Evolutionary conservation across 2,888 invertebrate genomes (phyloP), one percentile per base, ranked within the genome.

Genomic region (Gymnoscelis rufifasciata): DNA sequence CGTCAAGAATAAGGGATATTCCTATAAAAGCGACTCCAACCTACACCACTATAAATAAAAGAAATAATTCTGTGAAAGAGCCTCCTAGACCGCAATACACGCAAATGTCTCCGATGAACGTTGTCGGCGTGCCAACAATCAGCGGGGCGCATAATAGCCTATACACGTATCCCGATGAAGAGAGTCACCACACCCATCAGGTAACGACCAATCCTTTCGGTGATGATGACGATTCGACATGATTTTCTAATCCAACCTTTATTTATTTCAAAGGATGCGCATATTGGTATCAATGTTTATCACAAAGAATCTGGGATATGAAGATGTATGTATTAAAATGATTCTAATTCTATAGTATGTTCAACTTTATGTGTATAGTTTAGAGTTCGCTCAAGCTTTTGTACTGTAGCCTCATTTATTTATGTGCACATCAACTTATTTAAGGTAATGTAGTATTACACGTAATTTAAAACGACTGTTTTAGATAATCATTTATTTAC

Each of bases 141-240:
- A 79, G 80, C 43, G 80, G 76, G 1, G 59, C 62, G 0, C 78
- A 75, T 14, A 64, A 65, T 33, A 75, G 71, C 46, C 60, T 80
- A n/a, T 86, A 87, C 57, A 71, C 77, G 3, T 87, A 87, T 51
- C 78, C 83, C 1, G 84, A 83, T 15, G 82, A 83, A 26, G 78
- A 81, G 8, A 19, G 19, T 5, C 69, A 64, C 26, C 75, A 63
- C 27, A 59, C 60, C 13, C 71, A 68, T 42, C 77, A 79, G 70
- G 78, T 82, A 73, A 83, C 62, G 56, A 84, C 78, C 8, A 87
- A 87, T 62, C 87, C 87, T 26, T 87, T 87, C 58, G 84, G 75
- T 42, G 83, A 84, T 56, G 77, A 84, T 57, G 77, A n/a, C n/a
- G n/a, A 77, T 55, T 76, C 76, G 19, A 60, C 75, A 24, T 76